Conservation (phyloP, 2,888 invertebrate genomes). For the Drosophila mayaguana region DNA sequence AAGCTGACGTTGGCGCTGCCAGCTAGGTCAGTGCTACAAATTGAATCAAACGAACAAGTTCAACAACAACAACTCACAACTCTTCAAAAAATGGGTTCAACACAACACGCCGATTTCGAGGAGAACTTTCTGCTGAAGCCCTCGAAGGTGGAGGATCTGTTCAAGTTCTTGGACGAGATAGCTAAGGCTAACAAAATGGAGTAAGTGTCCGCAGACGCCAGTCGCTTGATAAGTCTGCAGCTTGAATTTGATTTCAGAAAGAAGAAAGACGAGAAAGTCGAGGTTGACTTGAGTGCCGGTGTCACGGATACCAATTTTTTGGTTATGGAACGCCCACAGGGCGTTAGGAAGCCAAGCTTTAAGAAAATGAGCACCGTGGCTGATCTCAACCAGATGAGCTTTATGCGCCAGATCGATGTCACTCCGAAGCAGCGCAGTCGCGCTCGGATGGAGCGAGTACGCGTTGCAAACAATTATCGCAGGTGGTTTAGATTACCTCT, state of each 20-base stretch:
- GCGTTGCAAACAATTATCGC: constrained; percentile 51
- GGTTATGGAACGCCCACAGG: background rate
- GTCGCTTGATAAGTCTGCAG: background rate
- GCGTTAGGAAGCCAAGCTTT: background rate
- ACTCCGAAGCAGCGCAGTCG: background rate
- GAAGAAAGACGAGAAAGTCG: constrained; percentile 28
- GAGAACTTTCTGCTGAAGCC: constrained; percentile 41
- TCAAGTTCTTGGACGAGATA: constrained; percentile 40
- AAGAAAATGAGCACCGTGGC: background rate
- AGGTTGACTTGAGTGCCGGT: constrained; percentile 9
- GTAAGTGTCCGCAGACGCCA: constrained; percentile 14
- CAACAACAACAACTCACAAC: background rate
- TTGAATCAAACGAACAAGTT: constrained; percentile 12
- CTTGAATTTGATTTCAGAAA: background rate
- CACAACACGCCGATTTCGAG: constrained; percentile 19
- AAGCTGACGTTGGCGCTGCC: background rate
- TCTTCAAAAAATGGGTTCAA: constrained; percentile 25
- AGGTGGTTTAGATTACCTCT: constrained; percentile 21
- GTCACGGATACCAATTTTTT: constrained; percentile 34
- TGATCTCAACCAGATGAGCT: constrained; percentile 38
- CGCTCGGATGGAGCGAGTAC: constrained; percentile 32
- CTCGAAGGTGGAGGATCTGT: constrained; percentile 40
- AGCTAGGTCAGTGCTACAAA: constrained; percentile 8
- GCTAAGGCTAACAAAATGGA: constrained; percentile 34
- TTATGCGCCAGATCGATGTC: constrained; percentile 54